These are phyloP conservation scores for Lysiphlebus fabarum DNA, from an alignment of 1,140 invertebrate species.

Conservation along the genomic window DNA sequence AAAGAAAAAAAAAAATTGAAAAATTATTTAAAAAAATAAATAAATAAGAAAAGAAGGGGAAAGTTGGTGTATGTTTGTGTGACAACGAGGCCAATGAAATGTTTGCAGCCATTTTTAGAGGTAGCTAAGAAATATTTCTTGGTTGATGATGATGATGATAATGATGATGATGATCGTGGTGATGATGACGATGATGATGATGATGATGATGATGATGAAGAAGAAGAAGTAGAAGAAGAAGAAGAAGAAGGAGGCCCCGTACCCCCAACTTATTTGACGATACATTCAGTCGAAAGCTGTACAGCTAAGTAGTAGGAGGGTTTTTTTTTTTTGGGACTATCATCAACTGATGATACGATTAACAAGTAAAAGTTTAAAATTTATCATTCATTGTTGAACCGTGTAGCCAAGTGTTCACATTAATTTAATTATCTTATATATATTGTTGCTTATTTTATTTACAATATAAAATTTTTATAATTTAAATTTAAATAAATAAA, in stretches of 20 bases:
- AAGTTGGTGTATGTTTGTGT: constrained; percentile 38
- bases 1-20: neutral
- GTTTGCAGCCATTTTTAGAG: constrained; percentile 55
- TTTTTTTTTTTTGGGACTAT: neutral
- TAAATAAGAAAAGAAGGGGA: constrained; percentile 18
- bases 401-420: too few relatives aligned
- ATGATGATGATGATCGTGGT: too few relatives aligned
- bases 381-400: too few relatives aligned
- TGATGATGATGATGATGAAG: too few relatives aligned
- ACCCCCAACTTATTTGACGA: constrained; percentile 43
- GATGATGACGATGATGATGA: too few relatives aligned
- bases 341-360: neutral
- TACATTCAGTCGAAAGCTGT: constrained; percentile 53
- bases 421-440: too few relatives aligned
- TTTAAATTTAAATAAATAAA: too few relatives aligned
- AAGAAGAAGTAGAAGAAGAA: too few relatives aligned
- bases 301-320: constrained; percentile 40
- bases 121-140: constrained; percentile 13
- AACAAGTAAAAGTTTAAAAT: neutral
- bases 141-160: too few relatives aligned
- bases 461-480: too few relatives aligned
- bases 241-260: neutral
- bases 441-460: too few relatives aligned
- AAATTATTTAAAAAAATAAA: constrained; percentile 5
- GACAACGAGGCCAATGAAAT: constrained; percentile 53